phyloP scores from a whole-genome alignment of 2,888 invertebrate genomes.

The Terebella lapidaria region DNA sequence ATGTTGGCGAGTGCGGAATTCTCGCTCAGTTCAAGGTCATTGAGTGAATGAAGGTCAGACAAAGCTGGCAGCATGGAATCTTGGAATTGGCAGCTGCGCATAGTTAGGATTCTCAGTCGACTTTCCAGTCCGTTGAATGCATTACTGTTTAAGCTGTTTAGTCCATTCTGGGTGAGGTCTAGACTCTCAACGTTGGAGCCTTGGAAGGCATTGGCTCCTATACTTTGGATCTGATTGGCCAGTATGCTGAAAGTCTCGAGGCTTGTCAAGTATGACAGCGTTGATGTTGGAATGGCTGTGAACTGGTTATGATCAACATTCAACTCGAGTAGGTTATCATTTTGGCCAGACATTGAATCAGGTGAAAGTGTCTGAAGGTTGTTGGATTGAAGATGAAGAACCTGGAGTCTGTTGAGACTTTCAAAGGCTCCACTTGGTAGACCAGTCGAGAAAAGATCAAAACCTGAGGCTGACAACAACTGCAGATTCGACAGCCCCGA shows the following conservation, averaged over 20 bases:
- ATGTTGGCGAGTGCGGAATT: not conserved
- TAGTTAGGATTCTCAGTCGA: not conserved
- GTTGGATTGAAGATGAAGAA: not conserved
- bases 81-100: not conserved
- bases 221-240: not conserved
- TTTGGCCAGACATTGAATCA: not conserved
- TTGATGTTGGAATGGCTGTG: not conserved
- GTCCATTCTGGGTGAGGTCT: not conserved
- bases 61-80: not conserved
- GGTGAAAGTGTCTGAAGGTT: not conserved
- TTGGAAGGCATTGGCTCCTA: not conserved
- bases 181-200: not conserved
- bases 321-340: not conserved
- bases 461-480: not conserved
- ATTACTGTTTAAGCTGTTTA: not conserved
- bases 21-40: not conserved
- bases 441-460: not conserved
- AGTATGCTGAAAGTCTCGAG: not conserved
- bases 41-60: not conserved
- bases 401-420: not conserved
- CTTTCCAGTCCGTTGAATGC: not conserved
- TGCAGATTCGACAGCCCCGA: not conserved
- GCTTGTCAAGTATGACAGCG: not conserved
- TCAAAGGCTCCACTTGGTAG: not conserved
- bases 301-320: slow-evolving; percentile 4